Conservation (phyloP, 2,888 invertebrate species). For the Poecilus cupreus region DNA sequence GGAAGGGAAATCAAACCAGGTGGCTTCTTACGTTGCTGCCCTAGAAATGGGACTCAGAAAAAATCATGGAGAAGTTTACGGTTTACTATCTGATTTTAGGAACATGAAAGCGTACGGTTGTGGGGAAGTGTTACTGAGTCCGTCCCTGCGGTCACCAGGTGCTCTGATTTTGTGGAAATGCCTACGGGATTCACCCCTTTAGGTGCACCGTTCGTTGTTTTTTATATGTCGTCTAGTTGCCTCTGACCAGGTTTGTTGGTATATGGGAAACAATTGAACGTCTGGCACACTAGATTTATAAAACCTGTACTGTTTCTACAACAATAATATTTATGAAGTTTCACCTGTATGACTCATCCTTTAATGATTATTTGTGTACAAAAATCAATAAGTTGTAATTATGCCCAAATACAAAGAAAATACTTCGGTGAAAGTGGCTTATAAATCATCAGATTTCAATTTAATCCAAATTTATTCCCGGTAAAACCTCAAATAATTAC, state of each 20-base stretch:
- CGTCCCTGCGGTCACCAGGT: conserved; percentile 44
- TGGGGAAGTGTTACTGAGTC: neutral
- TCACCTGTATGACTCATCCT: conserved; percentile 29
- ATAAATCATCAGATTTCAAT: conserved; percentile 37
- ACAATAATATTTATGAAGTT: neutral
- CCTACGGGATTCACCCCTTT: conserved; percentile 43
- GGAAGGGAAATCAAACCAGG: conserved; percentile 17
- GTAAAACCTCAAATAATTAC: conserved; percentile 25
- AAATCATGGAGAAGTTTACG: neutral
- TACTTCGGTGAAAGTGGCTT: neutral
- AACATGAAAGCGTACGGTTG: neutral
- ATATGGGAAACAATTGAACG: conserved; percentile 42
- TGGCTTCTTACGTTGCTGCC: conserved; percentile 9
- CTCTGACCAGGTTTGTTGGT: conserved; percentile 16
- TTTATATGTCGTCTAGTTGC: conserved; percentile 41
- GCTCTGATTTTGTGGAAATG: conserved; percentile 55
- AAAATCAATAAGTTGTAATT: conserved; percentile 30
- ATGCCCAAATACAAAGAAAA: conserved; percentile 12
- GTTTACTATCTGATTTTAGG: neutral
- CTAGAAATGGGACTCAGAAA: conserved; percentile 30
- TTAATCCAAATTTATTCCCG: conserved; percentile 36
- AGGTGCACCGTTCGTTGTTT: conserved; percentile 22
- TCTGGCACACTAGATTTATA: conserved; percentile 21
- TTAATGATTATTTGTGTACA: conserved; percentile 12
- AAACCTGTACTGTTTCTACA: conserved; percentile 17